A percentile compares a stretch with the other conserved stretches of the same genome.
Evolutionary conservation across 92 coral and sea anemone genomes (phyloP).

Genomic region (Blastomussa wellsi): DNA sequence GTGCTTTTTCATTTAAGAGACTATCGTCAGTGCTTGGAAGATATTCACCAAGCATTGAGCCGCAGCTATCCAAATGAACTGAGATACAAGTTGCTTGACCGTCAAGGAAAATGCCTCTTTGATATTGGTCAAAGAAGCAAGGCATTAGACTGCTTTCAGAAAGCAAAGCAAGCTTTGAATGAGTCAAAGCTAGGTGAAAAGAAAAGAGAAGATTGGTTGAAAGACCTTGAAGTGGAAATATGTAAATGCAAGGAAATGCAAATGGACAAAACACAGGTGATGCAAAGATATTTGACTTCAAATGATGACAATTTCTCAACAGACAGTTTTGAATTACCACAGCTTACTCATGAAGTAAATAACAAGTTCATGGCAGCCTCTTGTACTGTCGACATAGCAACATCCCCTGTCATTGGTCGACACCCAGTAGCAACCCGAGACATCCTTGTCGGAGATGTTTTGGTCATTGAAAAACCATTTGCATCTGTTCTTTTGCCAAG

Average conservation of each 20-base stretch:
- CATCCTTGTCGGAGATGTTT: slow-evolving; percentile 81
- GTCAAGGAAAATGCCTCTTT: slow-evolving; percentile 74
- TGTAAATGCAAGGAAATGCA: slow-evolving; percentile 10
- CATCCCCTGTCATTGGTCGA: slow-evolving; percentile 62
- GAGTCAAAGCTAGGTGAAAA: slow-evolving; percentile 66
- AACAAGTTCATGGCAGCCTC: slow-evolving; percentile 65
- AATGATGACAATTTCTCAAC: background rate
- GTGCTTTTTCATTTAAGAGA: slow-evolving; percentile 69
- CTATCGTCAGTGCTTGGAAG: slow-evolving; percentile 64
- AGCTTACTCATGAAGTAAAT: slow-evolving; percentile 44
- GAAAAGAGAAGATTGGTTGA: slow-evolving; percentile 58
- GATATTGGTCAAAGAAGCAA: slow-evolving; percentile 48
- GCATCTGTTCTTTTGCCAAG: slow-evolving; percentile 89
- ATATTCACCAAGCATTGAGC: slow-evolving; percentile 71
- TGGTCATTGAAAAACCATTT: slow-evolving; percentile 88
- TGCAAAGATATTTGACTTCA: slow-evolving; percentile 8
- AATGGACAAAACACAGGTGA: slow-evolving; percentile 9
- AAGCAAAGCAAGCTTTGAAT: slow-evolving; percentile 58
- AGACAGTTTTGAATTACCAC: slow-evolving; percentile 26
- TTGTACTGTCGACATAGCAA: slow-evolving; percentile 56
- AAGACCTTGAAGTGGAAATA: slow-evolving; percentile 65
- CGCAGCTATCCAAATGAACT: slow-evolving; percentile 73
- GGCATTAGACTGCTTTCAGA: slow-evolving; percentile 56
- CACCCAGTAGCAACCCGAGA: slow-evolving; percentile 80
- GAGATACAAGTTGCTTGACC: slow-evolving; percentile 76